These are phyloP conservation scores for Pyrrhia umbra DNA, from an alignment of 2,888 invertebrate genomes.

Conservation along the genomic window DNA sequence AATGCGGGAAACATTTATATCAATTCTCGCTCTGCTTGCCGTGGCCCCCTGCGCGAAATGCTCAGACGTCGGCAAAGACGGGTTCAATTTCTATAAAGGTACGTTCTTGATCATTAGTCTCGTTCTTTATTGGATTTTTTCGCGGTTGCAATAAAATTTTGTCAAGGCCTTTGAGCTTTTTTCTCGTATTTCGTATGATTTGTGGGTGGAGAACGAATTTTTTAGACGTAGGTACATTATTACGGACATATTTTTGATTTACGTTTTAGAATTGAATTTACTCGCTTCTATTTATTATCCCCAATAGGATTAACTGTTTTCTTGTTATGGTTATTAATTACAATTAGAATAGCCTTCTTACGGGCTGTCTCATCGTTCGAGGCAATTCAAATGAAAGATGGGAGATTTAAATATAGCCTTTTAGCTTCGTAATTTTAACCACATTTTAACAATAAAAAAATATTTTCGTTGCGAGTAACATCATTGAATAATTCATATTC, in stretches of 20 bases:
- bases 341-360: conserved; percentile 22
- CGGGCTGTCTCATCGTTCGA: conserved; percentile 29
- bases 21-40: conserved; percentile 78
- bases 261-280: neutral
- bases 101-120: conserved; percentile 46
- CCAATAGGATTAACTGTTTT: neutral
- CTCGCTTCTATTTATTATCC: neutral
- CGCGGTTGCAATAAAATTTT: conserved; percentile 3
- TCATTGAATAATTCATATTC: no score
- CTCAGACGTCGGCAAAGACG: conserved; percentile 80
- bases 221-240: neutral
- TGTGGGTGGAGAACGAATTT: conserved; percentile 1
- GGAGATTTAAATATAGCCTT: conserved; percentile 55
- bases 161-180: conserved; percentile 1
- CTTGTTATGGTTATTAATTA: conserved; percentile 50
- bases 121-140: conserved; percentile 22
- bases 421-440: conserved; percentile 50
- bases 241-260: no score
- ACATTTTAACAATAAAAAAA: conserved; percentile 53
- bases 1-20: conserved; percentile 83
- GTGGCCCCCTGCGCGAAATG: conserved; percentile 67
- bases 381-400: conserved; percentile 51
- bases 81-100: conserved; percentile 88
- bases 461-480: no score
- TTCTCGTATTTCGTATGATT: conserved; percentile 15